Evolutionary conservation across 2,113 vertebrate species (phyloP), one percentile per base, ranked within the genome.

Genomic region (Ranitomeya imitator): DNA sequence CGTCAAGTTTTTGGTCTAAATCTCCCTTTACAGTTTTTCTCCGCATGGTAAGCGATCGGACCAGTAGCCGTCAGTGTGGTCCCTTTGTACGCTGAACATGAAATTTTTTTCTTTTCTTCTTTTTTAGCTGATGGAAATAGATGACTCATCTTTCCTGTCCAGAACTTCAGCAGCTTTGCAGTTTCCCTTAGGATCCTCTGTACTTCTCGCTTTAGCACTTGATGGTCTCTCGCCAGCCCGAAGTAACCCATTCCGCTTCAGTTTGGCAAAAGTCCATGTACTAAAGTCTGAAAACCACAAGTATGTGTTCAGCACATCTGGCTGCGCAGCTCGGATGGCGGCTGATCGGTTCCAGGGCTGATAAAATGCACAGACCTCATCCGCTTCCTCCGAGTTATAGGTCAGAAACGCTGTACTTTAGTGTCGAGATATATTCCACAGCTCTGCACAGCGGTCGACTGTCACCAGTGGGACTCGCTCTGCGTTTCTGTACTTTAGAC

Each of bases 141-240:
- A 80, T 86, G 85, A 86, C 59, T 86, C 85, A 86, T 86, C 85
- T 86, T 86, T 86, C 85, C 85, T 86, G 76, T 69, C 85, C 77
- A 80, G 85, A 31, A 86, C n/a, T 79, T 80, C 76, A 79, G 85
- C 85, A 79, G 85, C 67, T 80, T 79, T 86, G 85, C 61, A 78
- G 57, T 52, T 85, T 80, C 77, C 77, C 74, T 12, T 45, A 63
- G 74, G 85, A 86, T 67, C 15, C 57, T 57, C 7, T 63, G 60
- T 79, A 54, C 73, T 78, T 61, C 74, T 79, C 37, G n/a, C n/a
- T 80, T 57, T 80, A 86, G 63, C 12, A 67, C 14, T 31, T 86
- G 77, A 79, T 80, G 85, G 45, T 79, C 45, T n/a, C 8, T 37
- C 69, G 76, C 77, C 85, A 69, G 51, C 76, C 59, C 60, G 9